Evolutionary conservation across 2,797 vertebrate genomes (phyloP), one percentile per base, ranked within the genome.

Genomic region (Brachyrhaphis roseni): DNA sequence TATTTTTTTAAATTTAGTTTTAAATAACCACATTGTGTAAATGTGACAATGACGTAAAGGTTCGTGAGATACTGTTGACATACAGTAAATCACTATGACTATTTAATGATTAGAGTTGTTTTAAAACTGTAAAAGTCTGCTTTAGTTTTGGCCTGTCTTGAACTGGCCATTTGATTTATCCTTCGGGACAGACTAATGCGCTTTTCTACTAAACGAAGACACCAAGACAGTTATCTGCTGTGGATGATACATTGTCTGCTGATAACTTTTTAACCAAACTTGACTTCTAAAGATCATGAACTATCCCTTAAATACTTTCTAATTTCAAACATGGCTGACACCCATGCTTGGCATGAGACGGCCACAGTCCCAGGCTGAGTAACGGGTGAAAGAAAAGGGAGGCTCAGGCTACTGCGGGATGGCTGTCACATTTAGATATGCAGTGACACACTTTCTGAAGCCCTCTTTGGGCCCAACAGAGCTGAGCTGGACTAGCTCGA

Each of bases 371-470:
- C 36, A 64, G 76, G 70, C 84, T 53, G 77, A 84, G 76, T 88
- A 80, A 62, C 77, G 39, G 66, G 72, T 74, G 74, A 57, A 36
- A 31, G 57, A 71, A 64, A 79, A n/a, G 49, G 51, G 82, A 85
- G 84, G 85, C 82, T 70, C 70, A 85, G 84, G 86, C 83, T 70
- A 66, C 72, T 51, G 53, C 78, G 79, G 80, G 80, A 79, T 75
- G 72, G 79, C 75, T 76, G 82, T 88, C 87, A 90, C 89, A 88
- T 92, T 91, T 86, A 93, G 86, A 90, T 83, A 84, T 83, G 85
- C 81, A 15, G 76, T 87, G 88, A 87, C 86, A 90, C 84, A 88
- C 82, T 89, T 88, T n/a, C 59, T 55, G 46, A 78, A 68, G 78
- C 79, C 81, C 87, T 82, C 86, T 43, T 87, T 91, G 90, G 81